Evolutionary conservation across 1,140 invertebrate genomes (phyloP), one percentile per base, ranked within the genome.

Genomic region (Dreissena rostriformis): DNA sequence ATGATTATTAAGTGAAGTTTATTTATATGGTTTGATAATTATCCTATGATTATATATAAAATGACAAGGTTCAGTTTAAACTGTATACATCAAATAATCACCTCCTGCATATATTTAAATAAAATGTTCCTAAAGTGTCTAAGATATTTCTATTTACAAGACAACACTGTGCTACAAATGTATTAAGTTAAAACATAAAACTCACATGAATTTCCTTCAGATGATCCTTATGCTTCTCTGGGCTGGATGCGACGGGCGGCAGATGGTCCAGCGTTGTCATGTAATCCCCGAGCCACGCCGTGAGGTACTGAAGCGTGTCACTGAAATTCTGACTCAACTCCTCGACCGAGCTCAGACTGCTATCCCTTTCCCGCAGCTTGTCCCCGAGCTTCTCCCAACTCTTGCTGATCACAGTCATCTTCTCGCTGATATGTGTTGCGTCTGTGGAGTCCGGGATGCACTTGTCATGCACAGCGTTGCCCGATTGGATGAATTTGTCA

Each of bases 301-400:
- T 96, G 84, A 99, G 97, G 57, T 95, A 96, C 91, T 97, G 96
- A 52, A 99, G 92, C 14, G 96, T 96, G 90, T 97, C 96, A 92
- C 98, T 97, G 91, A 98, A 98, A 91, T 98, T 97, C 79, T 97
- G 95, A 81, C 97, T 97, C 52, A 90, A 87, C 66, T 88, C 89
- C 26, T 91, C 88, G 28, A 93, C 87, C 1, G 90, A 87, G 24
- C 76, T 85, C 19, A 93, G 82, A 55, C 79, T 90, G 53, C 90
- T 88, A 55, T 90, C 87, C 68, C 93, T 85, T 29, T 93, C 90
- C n/a, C 86, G 76, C 11, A 93, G 86, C 12, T 90, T 87, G 39
- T 79, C 77, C 52, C 91, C 86, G 14, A 94, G 79, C 51, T 88
- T 87, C 55, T 92, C 90, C 93, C 92, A 99, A 39, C 93, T 93